Evolutionary conservation across 1,140 invertebrate genomes (phyloP), one percentile per base, ranked within the genome.

Genomic region (Papilio xuthus): DNA sequence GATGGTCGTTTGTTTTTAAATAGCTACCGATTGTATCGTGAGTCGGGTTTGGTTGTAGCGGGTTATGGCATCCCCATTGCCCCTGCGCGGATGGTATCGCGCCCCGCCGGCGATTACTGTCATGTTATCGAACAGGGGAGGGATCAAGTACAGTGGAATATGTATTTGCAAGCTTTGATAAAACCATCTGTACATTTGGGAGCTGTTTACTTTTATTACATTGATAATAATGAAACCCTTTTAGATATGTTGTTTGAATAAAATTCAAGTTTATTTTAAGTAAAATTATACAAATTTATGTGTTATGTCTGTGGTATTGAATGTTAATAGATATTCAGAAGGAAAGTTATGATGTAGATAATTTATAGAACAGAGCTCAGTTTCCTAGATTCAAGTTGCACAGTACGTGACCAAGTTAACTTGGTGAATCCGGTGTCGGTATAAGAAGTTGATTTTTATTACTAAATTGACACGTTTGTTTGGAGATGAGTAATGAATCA

Each of bases 81-180:
- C 82, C 81, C 67, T 81, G 75, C 75, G 80, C 79, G 83, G 82
- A 83, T 86, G 82, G 81, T 84, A 86, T 85, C 83, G 75, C 78
- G 70, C 75, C 79, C 75, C 78, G 71, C 79, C 42, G 69, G 80
- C 82, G 81, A 84, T 85, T 81, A 84, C 70, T 72, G 41, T 72
- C 41, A 44, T 44, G 70, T 72, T 72, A 72, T 72, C 42, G 20
- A 72, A 42, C 70, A 42, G 18, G 70, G 42, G n/a, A 44, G 42
- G 41, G 42, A n/a, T 20, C n/a, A 7, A 50, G n/a, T 9, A 42
- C 37, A 26, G 12, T n/a, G 70, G n/a, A n/a, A 26, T 23, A 72
- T 72, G 12, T 9, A 53, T 72, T 72, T 72, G n/a, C 42, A 23
- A 26, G 70, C 70, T 20, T 44, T 23, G 32, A 71, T 71, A 71